These are phyloP conservation scores for Acarapis woodi DNA, from an alignment of 1,140 invertebrate species.

Conservation along the genomic window DNA sequence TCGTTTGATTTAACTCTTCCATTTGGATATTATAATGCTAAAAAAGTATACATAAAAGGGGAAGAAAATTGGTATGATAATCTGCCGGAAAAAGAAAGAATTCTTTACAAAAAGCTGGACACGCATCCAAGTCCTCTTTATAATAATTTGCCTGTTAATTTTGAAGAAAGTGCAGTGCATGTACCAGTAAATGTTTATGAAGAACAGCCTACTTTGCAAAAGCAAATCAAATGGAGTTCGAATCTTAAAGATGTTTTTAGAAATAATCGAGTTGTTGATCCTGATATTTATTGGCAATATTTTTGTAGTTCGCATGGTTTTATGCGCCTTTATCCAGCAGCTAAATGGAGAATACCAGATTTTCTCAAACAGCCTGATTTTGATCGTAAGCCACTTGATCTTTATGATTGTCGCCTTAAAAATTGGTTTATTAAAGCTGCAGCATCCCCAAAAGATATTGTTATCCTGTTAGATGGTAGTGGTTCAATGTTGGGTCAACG, in stretches of 20 bases:
- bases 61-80: not conserved
- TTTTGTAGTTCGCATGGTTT: conserved; percentile 78
- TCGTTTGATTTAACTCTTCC: not conserved
- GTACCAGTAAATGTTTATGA: conserved; percentile 80
- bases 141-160: conserved; percentile 40
- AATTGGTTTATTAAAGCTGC: conserved; percentile 91
- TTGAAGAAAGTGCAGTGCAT: conserved; percentile 53
- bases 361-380: not conserved
- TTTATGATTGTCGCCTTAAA: conserved; percentile 53
- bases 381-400: conserved; percentile 24
- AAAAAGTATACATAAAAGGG: not conserved
- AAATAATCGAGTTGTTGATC: conserved; percentile 55
- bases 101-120: not conserved
- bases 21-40: not conserved
- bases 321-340: conserved; percentile 52
- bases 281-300: conserved; percentile 74
- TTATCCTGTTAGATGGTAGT: conserved; percentile 73
- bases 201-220: conserved; percentile 32
- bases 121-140: not conserved
- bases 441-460: conserved; percentile 83
- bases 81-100: not conserved
- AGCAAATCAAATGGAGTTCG: conserved; percentile 59
- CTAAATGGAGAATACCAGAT: conserved; percentile 5
- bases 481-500: conserved; percentile 58
- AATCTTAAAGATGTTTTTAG: conserved; percentile 47